Base-by-base conservation (phyloP, 1,140 invertebrate species). In the Protaetia brevitarsis region DNA sequence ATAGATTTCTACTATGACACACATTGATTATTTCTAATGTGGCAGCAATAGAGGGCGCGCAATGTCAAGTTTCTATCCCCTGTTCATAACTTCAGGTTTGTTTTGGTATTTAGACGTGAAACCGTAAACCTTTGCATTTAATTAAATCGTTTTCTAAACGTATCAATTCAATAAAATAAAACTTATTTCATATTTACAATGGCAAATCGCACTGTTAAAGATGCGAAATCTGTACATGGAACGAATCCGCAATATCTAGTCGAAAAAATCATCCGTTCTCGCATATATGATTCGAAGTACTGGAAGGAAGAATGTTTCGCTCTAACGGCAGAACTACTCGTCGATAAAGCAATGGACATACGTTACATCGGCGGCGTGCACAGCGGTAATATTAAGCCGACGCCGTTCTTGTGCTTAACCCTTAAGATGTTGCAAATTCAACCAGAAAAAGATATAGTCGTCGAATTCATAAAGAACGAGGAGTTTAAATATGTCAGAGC, bases 271-370 rank as follows among this genome's bases (percentile, higher is more conserved):
- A 99, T 98, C 36, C 84, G 97, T 75, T 96, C 96, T 0, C 85
- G 98, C 69, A 98, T 99, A 66, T 99, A 99, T 78, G 97, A 99
- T 79, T 96, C 93, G 4, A 92, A 96, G 83, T 99, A 96, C 80
- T 99, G 97, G 98, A 99, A 99, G 79, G 98, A 99, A 88, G 94
- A 99, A 90, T 99, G 97, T 82, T 99, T 99, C 80, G 98, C 96
- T 7, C 81, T 99, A 19, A 96, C 96, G 27, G 96, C 97, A 6
- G 98, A 99, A 79, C 82, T 99, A 27, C 77, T 99, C 29, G 97
- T 99, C 1, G 98, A 99, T 83, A 99, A 98, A 83, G 97, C 96
- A 0, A 97, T 98, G 93, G 96, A 97, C 78, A 82, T 99, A 67
- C 88, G 89, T 11, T 98, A 85, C 75, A 82, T 99, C 60, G 96